Evolutionary conservation across 2,888 invertebrate species (phyloP).

Genomic region (Tricholauxania praeusta): DNA sequence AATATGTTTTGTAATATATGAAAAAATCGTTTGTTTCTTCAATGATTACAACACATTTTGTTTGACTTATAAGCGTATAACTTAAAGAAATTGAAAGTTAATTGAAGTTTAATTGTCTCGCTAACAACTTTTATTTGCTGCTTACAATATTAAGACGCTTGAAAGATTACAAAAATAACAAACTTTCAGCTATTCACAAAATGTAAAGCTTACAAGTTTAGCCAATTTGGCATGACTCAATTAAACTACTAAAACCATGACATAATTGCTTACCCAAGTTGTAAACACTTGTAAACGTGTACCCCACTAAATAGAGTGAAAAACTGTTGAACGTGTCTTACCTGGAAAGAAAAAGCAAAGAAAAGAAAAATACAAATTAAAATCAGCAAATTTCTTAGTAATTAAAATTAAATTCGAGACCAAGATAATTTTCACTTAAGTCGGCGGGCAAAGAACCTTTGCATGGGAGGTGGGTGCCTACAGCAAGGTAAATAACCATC

Average conservation of each 20-base stretch:
- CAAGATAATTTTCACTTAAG: conserved; percentile 2
- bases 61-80: too few relatives aligned
- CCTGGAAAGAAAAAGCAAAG: conserved; percentile 31
- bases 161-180: neutral
- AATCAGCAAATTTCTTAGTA: conserved; percentile 2
- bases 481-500: too few relatives aligned
- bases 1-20: too few relatives aligned
- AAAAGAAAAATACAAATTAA: conserved; percentile 14
- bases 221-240: too few relatives aligned
- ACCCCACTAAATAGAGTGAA: neutral
- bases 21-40: too few relatives aligned
- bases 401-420: conserved; percentile 29
- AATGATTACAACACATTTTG: too few relatives aligned
- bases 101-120: neutral
- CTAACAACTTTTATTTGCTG: neutral
- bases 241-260: neutral
- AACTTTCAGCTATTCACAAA: too few relatives aligned
- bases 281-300: conserved; percentile 19
- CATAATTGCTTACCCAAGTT: conserved; percentile 8
- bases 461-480: neutral
- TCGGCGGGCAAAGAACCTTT: conserved; percentile 21
- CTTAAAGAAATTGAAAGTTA: neutral
- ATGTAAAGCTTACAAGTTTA: too few relatives aligned
- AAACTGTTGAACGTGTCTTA: conserved; percentile 13
- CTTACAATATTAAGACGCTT: neutral